Conservation (phyloP, 2,888 invertebrate species). For the Thereva nobilitata region DNA sequence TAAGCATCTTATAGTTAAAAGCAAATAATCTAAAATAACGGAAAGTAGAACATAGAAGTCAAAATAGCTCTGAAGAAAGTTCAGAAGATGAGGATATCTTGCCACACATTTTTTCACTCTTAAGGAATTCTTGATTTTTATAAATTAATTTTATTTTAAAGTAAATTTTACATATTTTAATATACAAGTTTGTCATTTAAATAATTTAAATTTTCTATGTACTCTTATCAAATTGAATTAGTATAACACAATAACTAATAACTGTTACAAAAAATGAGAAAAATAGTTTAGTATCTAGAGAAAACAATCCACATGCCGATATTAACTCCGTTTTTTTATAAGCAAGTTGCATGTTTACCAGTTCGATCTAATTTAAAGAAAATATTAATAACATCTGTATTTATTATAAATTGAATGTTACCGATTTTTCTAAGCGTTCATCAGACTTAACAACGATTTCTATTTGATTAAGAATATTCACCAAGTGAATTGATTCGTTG, state of each 20-base stretch:
- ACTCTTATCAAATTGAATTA: conserved; percentile 6
- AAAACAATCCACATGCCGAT: not conserved
- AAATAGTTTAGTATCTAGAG: not conserved
- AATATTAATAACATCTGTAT: not conserved
- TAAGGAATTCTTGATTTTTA: too few relatives aligned
- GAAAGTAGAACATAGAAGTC: too few relatives aligned
- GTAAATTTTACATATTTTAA: too few relatives aligned
- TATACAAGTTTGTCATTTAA: too few relatives aligned
- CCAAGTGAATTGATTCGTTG: too few relatives aligned
- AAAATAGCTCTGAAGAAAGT: too few relatives aligned
- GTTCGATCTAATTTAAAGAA: not conserved
- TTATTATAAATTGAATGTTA: not conserved
- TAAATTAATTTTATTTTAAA: too few relatives aligned
- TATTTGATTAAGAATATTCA: too few relatives aligned
- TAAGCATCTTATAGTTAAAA: too few relatives aligned
- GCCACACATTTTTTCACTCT: too few relatives aligned
- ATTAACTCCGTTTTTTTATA: not conserved
- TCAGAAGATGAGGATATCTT: too few relatives aligned
- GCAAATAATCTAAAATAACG: too few relatives aligned
- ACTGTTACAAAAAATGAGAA: not conserved
- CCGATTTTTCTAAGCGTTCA: conserved; percentile 13
- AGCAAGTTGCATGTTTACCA: not conserved
- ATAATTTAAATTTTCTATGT: not conserved
- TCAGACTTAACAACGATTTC: conserved; percentile 3
- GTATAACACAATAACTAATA: not conserved